phyloP scores from a whole-genome alignment of 2,797 vertebrate genomes.

The Botia almorhae region DNA sequence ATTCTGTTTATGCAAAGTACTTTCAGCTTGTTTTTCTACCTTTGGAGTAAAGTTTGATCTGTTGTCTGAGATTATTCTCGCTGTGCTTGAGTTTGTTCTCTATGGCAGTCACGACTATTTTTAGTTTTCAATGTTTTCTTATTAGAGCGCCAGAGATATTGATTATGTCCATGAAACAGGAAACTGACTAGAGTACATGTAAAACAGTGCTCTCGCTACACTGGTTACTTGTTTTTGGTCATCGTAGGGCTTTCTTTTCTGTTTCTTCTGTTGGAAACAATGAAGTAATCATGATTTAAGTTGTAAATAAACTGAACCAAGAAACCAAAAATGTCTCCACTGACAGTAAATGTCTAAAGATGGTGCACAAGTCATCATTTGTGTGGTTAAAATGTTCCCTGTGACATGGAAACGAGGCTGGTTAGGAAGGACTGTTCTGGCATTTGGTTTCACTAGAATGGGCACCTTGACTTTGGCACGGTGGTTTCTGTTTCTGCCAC shows the following conservation, averaged over 20 bases:
- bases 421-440: constrained; percentile 73
- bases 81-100: constrained; percentile 27
- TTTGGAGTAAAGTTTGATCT: neutral
- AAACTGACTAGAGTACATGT: constrained; percentile 16
- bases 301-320: constrained; percentile 3
- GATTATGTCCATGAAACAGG: neutral
- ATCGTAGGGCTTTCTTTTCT: neutral
- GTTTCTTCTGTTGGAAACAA: neutral
- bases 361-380: neutral
- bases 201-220: constrained; percentile 4
- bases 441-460: constrained; percentile 76
- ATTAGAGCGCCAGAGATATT: constrained; percentile 1
- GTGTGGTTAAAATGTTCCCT: constrained; percentile 14
- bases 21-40: neutral
- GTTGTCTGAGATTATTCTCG: neutral
- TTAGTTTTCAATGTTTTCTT: constrained; percentile 1
- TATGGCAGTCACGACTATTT: constrained; percentile 13
- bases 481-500: constrained; percentile 92
- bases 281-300: neutral
- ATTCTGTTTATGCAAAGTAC: neutral
- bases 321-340: neutral
- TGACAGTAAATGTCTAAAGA: neutral
- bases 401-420: neutral
- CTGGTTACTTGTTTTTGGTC: constrained; percentile 32
- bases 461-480: constrained; percentile 89